phyloP scores from a whole-genome alignment of 1,140 invertebrate species.

The Orussus abietinus region DNA sequence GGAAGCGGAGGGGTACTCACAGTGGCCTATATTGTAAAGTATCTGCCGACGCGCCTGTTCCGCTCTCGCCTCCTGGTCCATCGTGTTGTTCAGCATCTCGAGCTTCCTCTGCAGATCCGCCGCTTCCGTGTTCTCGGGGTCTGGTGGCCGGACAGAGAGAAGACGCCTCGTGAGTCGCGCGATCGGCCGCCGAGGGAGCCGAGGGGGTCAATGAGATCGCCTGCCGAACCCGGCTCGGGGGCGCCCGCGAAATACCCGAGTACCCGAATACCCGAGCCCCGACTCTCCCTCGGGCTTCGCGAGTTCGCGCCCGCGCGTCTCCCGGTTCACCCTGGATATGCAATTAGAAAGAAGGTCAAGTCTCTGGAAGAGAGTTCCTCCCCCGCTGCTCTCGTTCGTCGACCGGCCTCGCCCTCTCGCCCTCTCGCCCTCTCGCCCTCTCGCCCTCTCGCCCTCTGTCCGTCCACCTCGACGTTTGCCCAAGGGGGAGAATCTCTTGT shows the following conservation, averaged over 20 bases:
- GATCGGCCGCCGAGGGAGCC: too few relatives aligned
- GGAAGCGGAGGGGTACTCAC: too few relatives aligned
- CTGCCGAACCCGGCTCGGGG: too few relatives aligned
- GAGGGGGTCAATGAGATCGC: too few relatives aligned
- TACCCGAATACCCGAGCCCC: too few relatives aligned
- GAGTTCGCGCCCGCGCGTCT: too few relatives aligned
- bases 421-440: not conserved
- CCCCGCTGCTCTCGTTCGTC: slow-evolving; percentile 10
- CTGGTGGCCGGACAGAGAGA: slow-evolving; percentile 52
- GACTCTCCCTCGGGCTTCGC: too few relatives aligned
- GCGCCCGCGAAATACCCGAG: too few relatives aligned
- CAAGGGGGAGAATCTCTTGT: slow-evolving; percentile 9
- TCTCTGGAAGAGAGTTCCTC: slow-evolving; percentile 24
- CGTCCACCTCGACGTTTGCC: slow-evolving; percentile 13
- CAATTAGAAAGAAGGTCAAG: slow-evolving; percentile 46
- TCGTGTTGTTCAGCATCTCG: slow-evolving; percentile 84
- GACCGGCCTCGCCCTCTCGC: not conserved
- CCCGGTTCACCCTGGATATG: too few relatives aligned
- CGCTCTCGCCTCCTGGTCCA: slow-evolving; percentile 72
- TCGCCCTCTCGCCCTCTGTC: not conserved
- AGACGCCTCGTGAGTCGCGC: too few relatives aligned
- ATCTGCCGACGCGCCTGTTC: slow-evolving; percentile 63
- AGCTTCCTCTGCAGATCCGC: slow-evolving; percentile 87
- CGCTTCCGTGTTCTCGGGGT: slow-evolving; percentile 85
- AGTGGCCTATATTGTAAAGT: slow-evolving; percentile 64